Conservation (phyloP, 2,888 invertebrate species). For the Cataglyphis albicans region DNA sequence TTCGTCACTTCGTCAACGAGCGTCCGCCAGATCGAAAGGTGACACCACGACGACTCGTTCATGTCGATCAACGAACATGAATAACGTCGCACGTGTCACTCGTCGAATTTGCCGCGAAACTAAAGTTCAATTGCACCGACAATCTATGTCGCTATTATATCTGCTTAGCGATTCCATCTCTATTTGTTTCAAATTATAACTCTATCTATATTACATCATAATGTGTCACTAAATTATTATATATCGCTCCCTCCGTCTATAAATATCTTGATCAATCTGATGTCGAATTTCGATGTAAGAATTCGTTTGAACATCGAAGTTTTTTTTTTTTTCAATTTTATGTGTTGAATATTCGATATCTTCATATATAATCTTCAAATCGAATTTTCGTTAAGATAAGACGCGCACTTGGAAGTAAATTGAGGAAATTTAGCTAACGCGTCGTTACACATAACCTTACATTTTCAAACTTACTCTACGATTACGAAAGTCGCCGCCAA, state of each 20-base stretch:
- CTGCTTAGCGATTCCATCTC: not conserved
- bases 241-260: not conserved
- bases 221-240: not conserved
- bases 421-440: not conserved
- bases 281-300: not conserved
- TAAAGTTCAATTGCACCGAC: constrained; percentile 34
- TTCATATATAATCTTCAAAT: constrained; percentile 1
- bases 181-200: not conserved
- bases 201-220: not conserved
- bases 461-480: not conserved
- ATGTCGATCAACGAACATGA: constrained; percentile 38
- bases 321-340: not conserved
- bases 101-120: constrained; percentile 20
- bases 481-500: not conserved
- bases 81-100: constrained; percentile 49
- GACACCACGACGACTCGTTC: constrained; percentile 39
- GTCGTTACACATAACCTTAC: not conserved
- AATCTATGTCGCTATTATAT: constrained; percentile 12
- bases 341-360: not conserved
- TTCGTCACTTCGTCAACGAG: constrained; percentile 51
- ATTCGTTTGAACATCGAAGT: not conserved
- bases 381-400: not conserved
- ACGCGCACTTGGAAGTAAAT: not conserved
- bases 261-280: constrained; percentile 8
- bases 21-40: constrained; percentile 30